Conservation (phyloP, 2,888 invertebrate genomes). For the Scelioninae gen. 1 region DNA sequence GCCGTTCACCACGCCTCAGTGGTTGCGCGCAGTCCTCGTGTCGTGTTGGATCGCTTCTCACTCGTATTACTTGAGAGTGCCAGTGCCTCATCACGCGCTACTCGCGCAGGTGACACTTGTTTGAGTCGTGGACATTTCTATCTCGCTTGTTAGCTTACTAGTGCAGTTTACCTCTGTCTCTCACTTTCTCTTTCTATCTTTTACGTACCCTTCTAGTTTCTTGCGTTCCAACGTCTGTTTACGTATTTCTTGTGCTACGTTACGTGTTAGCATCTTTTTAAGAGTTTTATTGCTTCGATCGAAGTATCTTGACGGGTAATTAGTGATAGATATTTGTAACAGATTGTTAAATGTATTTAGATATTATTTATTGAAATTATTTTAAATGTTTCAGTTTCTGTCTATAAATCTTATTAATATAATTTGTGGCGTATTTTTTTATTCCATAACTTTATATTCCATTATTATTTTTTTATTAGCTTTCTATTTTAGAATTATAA, state of each 20-base stretch:
- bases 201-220: neutral
- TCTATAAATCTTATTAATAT: too few species aligned
- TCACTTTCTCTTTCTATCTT: conserved; percentile 10
- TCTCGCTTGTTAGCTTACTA: neutral
- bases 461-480: too few species aligned
- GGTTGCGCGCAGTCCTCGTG: conserved; percentile 62
- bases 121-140: conserved; percentile 31
- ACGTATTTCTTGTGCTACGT: conserved; percentile 19
- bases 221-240: conserved; percentile 6
- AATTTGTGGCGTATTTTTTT: too few species aligned
- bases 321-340: conserved; percentile 14
- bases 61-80: conserved; percentile 30
- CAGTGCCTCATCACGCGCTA: conserved; percentile 62
- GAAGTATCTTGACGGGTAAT: conserved; percentile 29
- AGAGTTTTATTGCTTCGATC: conserved; percentile 12
- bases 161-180: neutral
- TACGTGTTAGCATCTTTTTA: conserved; percentile 16
- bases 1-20: conserved; percentile 54
- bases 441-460: too few species aligned
- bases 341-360: conserved; percentile 14
- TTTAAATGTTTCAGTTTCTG: too few species aligned
- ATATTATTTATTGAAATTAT: too few species aligned
- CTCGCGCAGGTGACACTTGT: conserved; percentile 59
- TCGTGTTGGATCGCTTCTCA: conserved; percentile 44
- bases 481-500: too few species aligned